phyloP scores from a whole-genome alignment of 2,797 vertebrate genomes.

The Natrix natrix region DNA sequence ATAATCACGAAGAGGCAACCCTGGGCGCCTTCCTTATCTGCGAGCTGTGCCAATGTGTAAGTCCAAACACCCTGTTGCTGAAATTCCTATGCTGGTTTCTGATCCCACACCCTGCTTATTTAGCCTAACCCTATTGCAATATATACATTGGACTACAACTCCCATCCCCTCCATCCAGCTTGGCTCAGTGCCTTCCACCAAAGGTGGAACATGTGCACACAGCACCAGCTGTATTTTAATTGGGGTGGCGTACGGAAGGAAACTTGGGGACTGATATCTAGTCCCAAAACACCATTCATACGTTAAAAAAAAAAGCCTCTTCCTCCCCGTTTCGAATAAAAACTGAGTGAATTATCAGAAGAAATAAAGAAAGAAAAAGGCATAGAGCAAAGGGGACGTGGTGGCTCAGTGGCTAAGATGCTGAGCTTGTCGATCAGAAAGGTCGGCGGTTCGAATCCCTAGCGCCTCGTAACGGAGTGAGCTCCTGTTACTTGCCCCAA shows the following conservation, averaged over 20 bases:
- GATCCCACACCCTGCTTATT: background rate
- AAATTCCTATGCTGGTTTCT: background rate
- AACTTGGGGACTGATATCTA: background rate
- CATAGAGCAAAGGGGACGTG: background rate
- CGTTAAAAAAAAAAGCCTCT: no score
- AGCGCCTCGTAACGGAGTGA: no score
- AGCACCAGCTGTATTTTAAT: background rate
- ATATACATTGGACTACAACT: background rate
- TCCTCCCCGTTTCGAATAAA: background rate
- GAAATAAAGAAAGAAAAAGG: background rate
- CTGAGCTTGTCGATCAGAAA: no score
- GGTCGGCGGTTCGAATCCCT: no score
- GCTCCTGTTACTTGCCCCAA: no score
- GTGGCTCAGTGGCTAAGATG: no score
- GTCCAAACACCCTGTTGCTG: slow-evolving; percentile 58
- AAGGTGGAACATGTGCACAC: background rate
- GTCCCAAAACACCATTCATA: background rate
- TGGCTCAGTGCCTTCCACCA: background rate
- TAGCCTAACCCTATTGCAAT: background rate
- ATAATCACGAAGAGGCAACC: slow-evolving; percentile 98
- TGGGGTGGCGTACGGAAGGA: background rate
- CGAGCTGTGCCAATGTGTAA: slow-evolving; percentile 98
- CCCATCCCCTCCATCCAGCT: background rate
- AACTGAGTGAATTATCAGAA: background rate
- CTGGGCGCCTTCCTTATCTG: slow-evolving; percentile 98